Base-by-base conservation (phyloP, 2,888 invertebrate species). In the Drosophila prostipennis region DNA sequence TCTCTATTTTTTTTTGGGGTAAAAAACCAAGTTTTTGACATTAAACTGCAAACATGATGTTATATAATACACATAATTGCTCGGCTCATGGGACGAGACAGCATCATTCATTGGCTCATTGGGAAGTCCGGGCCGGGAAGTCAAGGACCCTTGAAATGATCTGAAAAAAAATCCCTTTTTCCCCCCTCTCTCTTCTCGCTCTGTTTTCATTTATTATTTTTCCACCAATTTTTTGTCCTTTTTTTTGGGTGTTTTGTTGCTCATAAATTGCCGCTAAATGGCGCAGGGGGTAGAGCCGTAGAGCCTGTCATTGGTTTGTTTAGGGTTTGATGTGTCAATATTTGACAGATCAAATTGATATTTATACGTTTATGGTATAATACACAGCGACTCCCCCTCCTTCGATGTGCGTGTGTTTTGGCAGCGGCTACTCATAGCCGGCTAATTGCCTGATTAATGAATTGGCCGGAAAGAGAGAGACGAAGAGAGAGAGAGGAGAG, bases 141-240 rank as follows among this genome's bases (percentile, higher is more conserved):
- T 90, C 90, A 91, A 91, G 91, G 89, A 90, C 90, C 91, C 90
- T 87, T 89, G 78, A 91, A 91, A 90, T 89, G 88, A 91, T 90
- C 89, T 80, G 77, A 78, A 16, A 77, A 80, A 59, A 19, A 67
- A 74, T 69, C 87, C 79, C 70, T 69, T 77, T 69, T 67, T n/a
- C 42, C 42, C 42, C 16, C 4, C 16, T 4, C 40, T 8, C 3
- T 57, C 13, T 49, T 57, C 13, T 49, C 29, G 76, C 60, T 39
- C 49, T 78, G 70, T 78, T 76, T 79, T 87, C 80, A 76, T 78
- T 85, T 87, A 83, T 86, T 83, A 80, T 82, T 84, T 83, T 74
- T 84, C 72, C 64, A 54, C 55, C 83, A 86, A 67, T 57, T 77
- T 83, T 82, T 64, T 56, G 60, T 65, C 54, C 64, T 74, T 74